Evolutionary conservation across 1,140 invertebrate genomes (phyloP).

Genomic region (Meloidogyne hapla): DNA sequence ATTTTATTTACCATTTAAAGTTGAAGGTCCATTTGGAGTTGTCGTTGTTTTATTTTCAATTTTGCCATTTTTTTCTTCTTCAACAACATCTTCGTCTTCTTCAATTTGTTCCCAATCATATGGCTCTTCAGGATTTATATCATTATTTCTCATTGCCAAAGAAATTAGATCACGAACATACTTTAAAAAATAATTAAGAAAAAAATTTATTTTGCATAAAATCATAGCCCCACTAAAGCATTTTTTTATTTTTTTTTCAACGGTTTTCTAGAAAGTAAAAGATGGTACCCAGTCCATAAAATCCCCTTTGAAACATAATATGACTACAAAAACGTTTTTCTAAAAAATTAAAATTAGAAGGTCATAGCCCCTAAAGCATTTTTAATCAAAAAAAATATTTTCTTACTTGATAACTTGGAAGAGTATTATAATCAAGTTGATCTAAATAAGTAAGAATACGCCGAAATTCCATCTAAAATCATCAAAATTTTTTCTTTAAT

Average conservation of each 20-base stretch:
- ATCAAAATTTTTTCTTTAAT: neutral
- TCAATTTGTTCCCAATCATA: slow-evolving; percentile 37
- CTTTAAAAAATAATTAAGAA: slow-evolving; percentile 18
- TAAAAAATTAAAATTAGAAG: too few relatives aligned
- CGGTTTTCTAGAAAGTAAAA: too few relatives aligned
- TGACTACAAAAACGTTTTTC: too few relatives aligned
- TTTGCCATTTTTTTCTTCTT: too few relatives aligned
- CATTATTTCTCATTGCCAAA: slow-evolving; percentile 41
- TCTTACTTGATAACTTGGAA: slow-evolving; percentile 31
- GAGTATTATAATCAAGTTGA: slow-evolving; percentile 28
- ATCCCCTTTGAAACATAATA: too few relatives aligned
- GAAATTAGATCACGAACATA: slow-evolving; percentile 29
- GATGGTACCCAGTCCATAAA: too few relatives aligned
- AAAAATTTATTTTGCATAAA: neutral
- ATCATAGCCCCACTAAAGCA: too few relatives aligned
- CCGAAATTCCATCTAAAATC: slow-evolving; percentile 31
- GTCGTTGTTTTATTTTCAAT: neutral
- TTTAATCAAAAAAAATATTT: neutral
- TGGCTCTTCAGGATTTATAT: slow-evolving; percentile 39
- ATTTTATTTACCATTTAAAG: neutral
- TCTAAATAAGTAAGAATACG: slow-evolving; percentile 38
- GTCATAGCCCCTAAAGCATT: too few relatives aligned
- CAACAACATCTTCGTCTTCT: neutral
- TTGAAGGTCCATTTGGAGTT: neutral
- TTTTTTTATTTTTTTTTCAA: too few relatives aligned